A percentile compares a stretch with the other conserved stretches of the same genome.
phyloP scores from a whole-genome alignment of 2,113 vertebrate species.

The Tetrax tetrax region DNA sequence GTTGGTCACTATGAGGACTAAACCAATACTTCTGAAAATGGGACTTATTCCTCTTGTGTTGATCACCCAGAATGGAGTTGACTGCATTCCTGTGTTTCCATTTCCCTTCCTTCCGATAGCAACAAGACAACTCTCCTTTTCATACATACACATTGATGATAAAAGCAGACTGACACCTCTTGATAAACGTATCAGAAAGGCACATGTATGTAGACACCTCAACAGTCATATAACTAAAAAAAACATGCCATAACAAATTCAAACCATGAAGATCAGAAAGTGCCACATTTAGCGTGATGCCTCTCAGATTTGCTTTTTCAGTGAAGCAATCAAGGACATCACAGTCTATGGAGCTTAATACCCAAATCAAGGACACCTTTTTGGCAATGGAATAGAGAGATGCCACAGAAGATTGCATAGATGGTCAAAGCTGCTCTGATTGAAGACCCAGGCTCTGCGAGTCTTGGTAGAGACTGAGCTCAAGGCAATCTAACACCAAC shows the following conservation, averaged over 20 bases:
- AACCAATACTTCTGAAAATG: not conserved
- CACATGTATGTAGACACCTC: not conserved
- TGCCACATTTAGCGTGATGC: not conserved
- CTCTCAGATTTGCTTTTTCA: not conserved
- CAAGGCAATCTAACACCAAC: not conserved
- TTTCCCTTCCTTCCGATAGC: not conserved
- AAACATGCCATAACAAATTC: not conserved
- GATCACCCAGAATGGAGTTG: not conserved
- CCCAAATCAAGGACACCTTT: not conserved
- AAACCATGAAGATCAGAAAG: not conserved
- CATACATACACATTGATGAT: not conserved
- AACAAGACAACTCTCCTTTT: not conserved
- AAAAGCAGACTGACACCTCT: not conserved
- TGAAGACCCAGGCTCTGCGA: not conserved
- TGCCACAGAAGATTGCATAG: not conserved
- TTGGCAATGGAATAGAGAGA: not conserved
- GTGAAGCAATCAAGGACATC: not conserved
- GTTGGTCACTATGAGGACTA: not conserved
- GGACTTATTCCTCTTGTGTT: not conserved
- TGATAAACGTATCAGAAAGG: not conserved
- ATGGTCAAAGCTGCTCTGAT: not conserved
- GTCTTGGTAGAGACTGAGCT: not conserved
- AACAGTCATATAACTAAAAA: not conserved
- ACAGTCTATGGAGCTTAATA: not conserved
- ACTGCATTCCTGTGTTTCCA: not conserved